phyloP scores from a whole-genome alignment of 2,113 vertebrate genomes.

The Neomonachus schauinslandi region DNA sequence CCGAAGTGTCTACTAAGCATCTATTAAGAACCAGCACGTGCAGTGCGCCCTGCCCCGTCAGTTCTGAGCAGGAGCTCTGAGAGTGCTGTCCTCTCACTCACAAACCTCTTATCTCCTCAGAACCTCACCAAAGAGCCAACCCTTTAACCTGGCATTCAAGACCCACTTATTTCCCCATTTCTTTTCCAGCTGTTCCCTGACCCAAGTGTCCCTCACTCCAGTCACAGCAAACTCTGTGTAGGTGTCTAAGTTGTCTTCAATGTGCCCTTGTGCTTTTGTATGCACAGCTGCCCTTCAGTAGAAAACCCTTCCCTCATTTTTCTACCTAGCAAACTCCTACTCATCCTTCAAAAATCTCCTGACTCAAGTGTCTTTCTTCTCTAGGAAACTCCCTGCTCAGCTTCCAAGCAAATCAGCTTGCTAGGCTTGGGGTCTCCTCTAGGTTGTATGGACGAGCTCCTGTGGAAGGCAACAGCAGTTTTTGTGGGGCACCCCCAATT shows the following conservation, averaged over 20 bases:
- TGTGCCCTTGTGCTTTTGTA: not conserved
- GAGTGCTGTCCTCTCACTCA: not conserved
- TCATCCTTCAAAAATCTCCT: not conserved
- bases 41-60: not conserved
- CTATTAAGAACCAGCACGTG: not conserved
- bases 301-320: not conserved
- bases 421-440: not conserved
- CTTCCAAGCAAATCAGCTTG: not conserved
- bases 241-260: not conserved
- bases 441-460: not conserved
- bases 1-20: not conserved
- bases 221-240: not conserved
- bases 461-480: not conserved
- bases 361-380: not conserved
- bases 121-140: not conserved
- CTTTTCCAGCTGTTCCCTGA: not conserved
- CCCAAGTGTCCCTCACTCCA: not conserved
- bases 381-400: not conserved
- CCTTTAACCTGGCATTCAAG: not conserved
- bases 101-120: not conserved
- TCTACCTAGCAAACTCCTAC: not conserved
- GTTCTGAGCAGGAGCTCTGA: not conserved
- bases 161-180: not conserved
- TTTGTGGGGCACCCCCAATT: not conserved
- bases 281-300: not conserved